Base-by-base conservation (phyloP, 1,140 invertebrate species). In the Zaprionus camerounensis region DNA sequence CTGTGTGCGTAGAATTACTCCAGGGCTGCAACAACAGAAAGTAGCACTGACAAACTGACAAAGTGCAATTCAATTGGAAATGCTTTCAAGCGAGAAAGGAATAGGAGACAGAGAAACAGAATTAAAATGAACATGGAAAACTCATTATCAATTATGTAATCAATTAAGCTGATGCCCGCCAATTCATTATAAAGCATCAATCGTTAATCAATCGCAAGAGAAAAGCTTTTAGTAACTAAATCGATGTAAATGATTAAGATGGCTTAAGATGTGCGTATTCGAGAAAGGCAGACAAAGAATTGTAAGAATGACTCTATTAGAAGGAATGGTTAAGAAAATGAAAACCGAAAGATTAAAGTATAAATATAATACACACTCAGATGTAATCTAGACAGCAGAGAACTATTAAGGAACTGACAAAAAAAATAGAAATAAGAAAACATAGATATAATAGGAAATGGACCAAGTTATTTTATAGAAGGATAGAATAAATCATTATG, bases 11-110 rank as follows among this genome's bases (percentile, higher is more conserved):
- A 9, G 58, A 55, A 74, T 28, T 64, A 36, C 38, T 22, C 72
- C 66, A 75, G 67, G 67, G 67, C 67, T 75, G 67, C 72, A 26
- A 17, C 56, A 34, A 17, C 24, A 46, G 49, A 26, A 22, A n/a
- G 53, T 66, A 56, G 24, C 31, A 41, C 15, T 41, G 51, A n/a
- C 31, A 41, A 56, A 66, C 15, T 28, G 51, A 12, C 20, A 13
- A 28, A 56, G n/a, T 53, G 5, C 5, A 57, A 5, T 13, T 22
- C 53, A 58, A 20, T 9, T 22, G 51, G 13, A 55, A 22, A 15
- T 24, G 22, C 13, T 55, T 20, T 20, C 44, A 49, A 20, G 12
- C 9, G 46, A 22, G 20, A 13, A 51, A 24, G 46, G 20, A 17
- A n/a, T 46, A 17, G 9, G 6, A 44, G n/a, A 24, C 9, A 24